Evolutionary conservation across 2,797 vertebrate genomes (phyloP), one percentile per base, ranked within the genome.

Genomic region (Scarus forsteni): DNA sequence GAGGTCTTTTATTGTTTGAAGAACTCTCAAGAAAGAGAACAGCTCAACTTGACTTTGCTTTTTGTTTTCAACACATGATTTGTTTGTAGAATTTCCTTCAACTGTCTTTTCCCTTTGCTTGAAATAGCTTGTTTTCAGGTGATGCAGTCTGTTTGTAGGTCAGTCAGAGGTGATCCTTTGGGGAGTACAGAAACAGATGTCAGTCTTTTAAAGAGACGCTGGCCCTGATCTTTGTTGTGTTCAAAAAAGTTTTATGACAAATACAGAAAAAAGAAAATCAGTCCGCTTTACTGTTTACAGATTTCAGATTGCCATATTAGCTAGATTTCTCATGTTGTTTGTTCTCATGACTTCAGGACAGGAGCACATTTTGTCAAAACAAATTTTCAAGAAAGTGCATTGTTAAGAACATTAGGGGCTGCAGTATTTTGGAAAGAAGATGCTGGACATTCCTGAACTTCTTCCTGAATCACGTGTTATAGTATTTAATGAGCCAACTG

Each of bases 111-210:
- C 27, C 27, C 27, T 50, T 0, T 3, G 19, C 34, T 10, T 51
- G 11, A 38, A 59, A 11, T 60, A 14, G 8, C 10, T 34, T 15
- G 49, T 49, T 78, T 72, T 35, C 19, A 54, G 54, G 55, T 48
- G 59, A 49, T 58, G 57, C 1, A 19, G 38, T 38, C 43, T 10
- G 18, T 60, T 45, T 50, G 44, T 11, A 7, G n/a, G 38, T 54
- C 73, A 48, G 35, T 76, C 63, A 78, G 78, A 7, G 48, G 55
- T 13, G 72, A 55, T 44, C 43, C 62, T 18, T 35, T 19, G n/a
- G 55, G 74, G 81, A 90, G 85, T 90, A 70, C 60, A 62, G 70
- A 89, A 87, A 81, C 81, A 84, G 84, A 86, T 90, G 85, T 80
- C 69, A 7, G 53, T 34, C 34, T 69, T 46, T 85, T 71, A 77